Evolutionary conservation across 2,888 invertebrate species (phyloP), one percentile per base, ranked within the genome.

Genomic region (Acrobasis consociella): DNA sequence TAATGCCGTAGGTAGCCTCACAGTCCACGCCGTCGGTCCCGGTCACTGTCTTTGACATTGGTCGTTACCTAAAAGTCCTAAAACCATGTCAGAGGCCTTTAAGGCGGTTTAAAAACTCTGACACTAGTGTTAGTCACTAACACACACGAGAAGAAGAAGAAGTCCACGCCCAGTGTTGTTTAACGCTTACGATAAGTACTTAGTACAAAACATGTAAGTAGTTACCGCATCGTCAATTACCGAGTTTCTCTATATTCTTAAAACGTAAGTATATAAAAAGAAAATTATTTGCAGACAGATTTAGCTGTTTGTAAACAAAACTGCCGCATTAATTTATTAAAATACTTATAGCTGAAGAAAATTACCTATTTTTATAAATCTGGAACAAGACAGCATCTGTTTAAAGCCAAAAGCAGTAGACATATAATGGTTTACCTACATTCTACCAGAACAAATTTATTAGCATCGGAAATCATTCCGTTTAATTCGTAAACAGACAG

Each of bases 381-480:
- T 76, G 72, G 78, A 79, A 81, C 83, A 72, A 74, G 74, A 22
- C 75, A 82, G 79, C 85, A 79, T 85, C 84, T 86, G 86, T 82
- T 85, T 75, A 69, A 73, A 80, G 80, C 77, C 77, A 80, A 80
- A 75, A 74, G 72, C 66, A 69, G 71, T 73, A 74, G 76, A 81
- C 78, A 72, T 72, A 77, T 78, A 76, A 80, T 78, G 75, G 81
- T 74, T 80, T 78, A 76, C 80, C 74, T 76, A 81, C 76, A 78
- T 72, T 77, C 71, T 73, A 71, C 70, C 75, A 69, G 69, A 78
- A 75, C 72, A 78, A 77, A 81, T 87, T 87, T 87, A 87, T 85
- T 82, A 77, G 74, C 67, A 77, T 83, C 82, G 84, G 85, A 85
- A 87, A 89, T 86, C 82, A 82, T 81, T 83, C 75, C 74, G 77